These are phyloP conservation scores for Lycia hirtaria DNA, from an alignment of 2,888 invertebrate species.

Conservation along the genomic window DNA sequence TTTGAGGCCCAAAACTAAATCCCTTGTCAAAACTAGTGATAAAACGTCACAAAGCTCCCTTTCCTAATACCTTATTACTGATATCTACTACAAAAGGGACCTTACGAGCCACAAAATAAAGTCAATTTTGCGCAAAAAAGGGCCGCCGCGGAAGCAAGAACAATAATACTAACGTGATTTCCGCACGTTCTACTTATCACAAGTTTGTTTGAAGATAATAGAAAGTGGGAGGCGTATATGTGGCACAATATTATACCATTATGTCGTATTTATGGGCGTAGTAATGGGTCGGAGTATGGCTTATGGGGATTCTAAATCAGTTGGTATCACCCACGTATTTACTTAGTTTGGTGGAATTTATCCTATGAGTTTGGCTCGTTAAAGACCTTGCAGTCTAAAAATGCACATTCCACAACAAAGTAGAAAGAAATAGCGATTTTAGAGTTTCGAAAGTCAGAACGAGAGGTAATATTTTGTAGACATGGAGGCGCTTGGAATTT, in stretches of 20 bases:
- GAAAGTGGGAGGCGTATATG: conserved; percentile 21
- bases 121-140: background rate
- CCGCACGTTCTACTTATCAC: conserved; percentile 26
- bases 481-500: no score
- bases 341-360: background rate
- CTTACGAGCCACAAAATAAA: background rate
- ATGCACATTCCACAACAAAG: no score
- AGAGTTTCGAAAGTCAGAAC: no score
- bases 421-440: no score
- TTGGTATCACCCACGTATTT: conserved; percentile 4
- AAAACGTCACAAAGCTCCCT: conserved; percentile 42
- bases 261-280: conserved; percentile 22
- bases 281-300: conserved; percentile 18
- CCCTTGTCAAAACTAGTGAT: conserved; percentile 52
- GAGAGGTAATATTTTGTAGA: no score
- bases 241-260: conserved; percentile 30
- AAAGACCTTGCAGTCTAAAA: no score
- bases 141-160: conserved; percentile 11
- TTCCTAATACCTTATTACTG: conserved; percentile 24
- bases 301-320: conserved; percentile 17
- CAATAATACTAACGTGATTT: conserved; percentile 34
- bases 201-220: conserved; percentile 35
- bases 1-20: conserved; percentile 23
- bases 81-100: conserved; percentile 6
- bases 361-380: no score